Evolutionary conservation across 2,797 vertebrate species (phyloP).

Genomic region (Masticophis lateralis): DNA sequence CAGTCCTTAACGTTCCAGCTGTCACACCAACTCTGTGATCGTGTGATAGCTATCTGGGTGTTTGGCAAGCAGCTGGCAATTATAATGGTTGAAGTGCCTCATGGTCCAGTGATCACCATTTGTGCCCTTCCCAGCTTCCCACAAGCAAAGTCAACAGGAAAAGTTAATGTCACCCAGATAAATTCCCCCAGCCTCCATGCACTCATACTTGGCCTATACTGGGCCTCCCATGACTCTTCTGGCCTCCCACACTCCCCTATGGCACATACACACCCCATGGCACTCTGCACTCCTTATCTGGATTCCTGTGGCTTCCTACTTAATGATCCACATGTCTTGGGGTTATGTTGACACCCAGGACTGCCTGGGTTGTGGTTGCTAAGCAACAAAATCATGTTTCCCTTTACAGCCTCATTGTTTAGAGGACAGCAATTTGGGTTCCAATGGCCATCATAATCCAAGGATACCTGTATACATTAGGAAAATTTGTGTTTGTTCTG

Average conservation of each 20-base stretch:
- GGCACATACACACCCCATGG: not conserved
- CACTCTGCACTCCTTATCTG: not conserved
- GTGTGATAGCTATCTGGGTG: not conserved
- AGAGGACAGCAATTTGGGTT: not conserved
- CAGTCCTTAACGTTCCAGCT: not conserved
- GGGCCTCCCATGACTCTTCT: not conserved
- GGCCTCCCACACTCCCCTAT: not conserved
- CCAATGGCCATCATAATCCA: not conserved
- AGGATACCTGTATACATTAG: constrained; percentile 56
- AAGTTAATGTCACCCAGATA: not conserved
- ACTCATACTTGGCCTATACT: not conserved
- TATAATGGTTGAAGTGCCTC: not conserved
- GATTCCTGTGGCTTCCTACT: not conserved
- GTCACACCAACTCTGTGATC: not conserved
- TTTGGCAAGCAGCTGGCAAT: not conserved
- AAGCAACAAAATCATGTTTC: not conserved
- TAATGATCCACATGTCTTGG: not conserved
- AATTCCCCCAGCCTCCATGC: not conserved
- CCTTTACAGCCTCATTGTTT: not conserved
- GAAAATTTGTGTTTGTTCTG: constrained; percentile 54
- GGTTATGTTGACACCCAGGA: not conserved
- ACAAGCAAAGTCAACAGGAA: not conserved
- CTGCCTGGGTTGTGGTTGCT: not conserved
- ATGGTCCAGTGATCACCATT: not conserved
- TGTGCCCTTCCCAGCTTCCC: not conserved